Evolutionary conservation across 1,140 invertebrate genomes (phyloP).

Genomic region (Lordiphosa mommai): DNA sequence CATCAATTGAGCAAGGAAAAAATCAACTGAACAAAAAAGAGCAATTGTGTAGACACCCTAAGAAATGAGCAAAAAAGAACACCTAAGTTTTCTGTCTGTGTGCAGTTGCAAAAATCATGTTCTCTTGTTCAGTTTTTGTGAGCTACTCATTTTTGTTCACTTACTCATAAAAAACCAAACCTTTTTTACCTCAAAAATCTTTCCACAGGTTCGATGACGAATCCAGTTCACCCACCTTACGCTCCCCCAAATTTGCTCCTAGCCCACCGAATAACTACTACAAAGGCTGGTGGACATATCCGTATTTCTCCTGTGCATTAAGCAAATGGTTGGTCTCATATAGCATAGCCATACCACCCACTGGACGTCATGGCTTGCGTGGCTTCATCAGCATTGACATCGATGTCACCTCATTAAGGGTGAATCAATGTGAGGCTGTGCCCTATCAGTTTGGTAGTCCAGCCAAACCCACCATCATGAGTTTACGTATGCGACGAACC

Average conservation of each 20-base stretch:
- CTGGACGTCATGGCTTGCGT: constrained; percentile 83
- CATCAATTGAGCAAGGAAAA: too few species aligned
- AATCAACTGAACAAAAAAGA: too few species aligned
- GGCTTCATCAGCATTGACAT: constrained; percentile 92
- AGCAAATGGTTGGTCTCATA: constrained; percentile 89
- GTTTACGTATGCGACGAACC: constrained; percentile 7
- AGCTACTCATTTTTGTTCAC: not conserved
- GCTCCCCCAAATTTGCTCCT: constrained; percentile 87
- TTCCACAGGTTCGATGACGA: constrained; percentile 80
- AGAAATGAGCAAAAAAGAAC: too few species aligned
- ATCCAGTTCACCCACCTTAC: constrained; percentile 78
- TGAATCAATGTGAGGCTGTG: constrained; percentile 90
- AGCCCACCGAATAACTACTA: constrained; percentile 84
- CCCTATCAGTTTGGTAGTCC: constrained; percentile 56
- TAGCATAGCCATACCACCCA: constrained; percentile 85
- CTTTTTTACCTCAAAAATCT: too few species aligned
- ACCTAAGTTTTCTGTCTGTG: too few species aligned
- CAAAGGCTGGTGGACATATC: constrained; percentile 89
- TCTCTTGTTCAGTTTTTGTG: too few species aligned
- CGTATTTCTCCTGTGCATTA: constrained; percentile 88
- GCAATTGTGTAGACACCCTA: too few species aligned
- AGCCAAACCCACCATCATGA: constrained; percentile 6
- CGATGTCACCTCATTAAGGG: constrained; percentile 89
- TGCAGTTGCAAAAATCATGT: too few species aligned
- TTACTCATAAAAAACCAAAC: too few species aligned